A percentile compares a stretch with the other conserved stretches of the same genome.
phyloP scores from a whole-genome alignment of 1,140 invertebrate species.

The Micrasema minimum region DNA sequence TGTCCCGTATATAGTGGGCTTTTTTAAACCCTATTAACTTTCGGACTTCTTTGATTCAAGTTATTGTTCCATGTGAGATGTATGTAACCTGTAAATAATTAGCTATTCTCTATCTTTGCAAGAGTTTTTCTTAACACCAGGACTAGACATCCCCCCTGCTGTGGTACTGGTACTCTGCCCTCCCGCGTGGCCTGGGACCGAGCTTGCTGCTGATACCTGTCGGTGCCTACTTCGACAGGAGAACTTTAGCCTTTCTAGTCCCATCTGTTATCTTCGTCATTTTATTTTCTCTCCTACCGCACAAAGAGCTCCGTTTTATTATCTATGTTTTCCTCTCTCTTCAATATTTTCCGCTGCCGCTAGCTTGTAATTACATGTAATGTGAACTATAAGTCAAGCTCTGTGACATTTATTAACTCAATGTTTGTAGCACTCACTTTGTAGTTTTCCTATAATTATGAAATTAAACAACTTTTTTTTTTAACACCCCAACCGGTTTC shows the following conservation, averaged over 20 bases:
- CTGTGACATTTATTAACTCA: no score
- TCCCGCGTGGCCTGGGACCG: conserved; percentile 88
- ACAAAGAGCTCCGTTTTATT: conserved; percentile 98
- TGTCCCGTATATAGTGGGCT: no score
- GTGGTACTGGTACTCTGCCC: conserved; percentile 99
- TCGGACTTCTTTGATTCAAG: no score
- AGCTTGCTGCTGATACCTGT: conserved; percentile 86
- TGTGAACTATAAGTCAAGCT: conserved; percentile 54
- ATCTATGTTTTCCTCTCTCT: conserved; percentile 95
- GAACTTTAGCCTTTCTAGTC: conserved; percentile 75
- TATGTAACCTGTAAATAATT: no score
- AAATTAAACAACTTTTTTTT: no score
- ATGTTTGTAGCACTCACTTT: no score
- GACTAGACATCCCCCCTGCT: conserved; percentile 91
- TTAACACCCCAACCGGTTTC: no score
- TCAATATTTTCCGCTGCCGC: conserved; percentile 92
- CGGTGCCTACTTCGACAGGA: conserved; percentile 79
- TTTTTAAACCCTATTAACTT: no score
- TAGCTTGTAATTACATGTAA: conserved; percentile 88
- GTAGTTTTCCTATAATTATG: no score
- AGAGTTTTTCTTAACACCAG: conserved; percentile 20
- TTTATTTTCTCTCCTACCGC: conserved; percentile 94
- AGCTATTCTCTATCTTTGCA: no score
- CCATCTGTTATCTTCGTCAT: conserved; percentile 87
- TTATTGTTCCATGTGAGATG: no score